Base-by-base conservation (phyloP, 2,888 invertebrate genomes). In the Mechanitis messenoides region DNA sequence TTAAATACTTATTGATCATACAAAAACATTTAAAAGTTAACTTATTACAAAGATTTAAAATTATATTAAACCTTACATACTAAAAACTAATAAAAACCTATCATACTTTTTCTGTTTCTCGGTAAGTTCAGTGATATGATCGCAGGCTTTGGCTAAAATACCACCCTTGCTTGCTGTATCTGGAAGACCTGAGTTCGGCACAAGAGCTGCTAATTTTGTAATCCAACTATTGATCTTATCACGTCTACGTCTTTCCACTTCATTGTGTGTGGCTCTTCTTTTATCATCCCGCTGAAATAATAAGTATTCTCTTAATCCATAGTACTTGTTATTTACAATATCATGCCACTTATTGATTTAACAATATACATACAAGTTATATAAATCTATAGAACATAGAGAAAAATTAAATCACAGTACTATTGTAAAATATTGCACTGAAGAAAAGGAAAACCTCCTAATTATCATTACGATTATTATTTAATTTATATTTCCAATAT, bases 141-240 rank as follows among this genome's bases (percentile, higher is more conserved):
- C 98, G 82, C 97, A 98, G 0, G 98, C 98, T 85, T 97, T 98
- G 5, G 97, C 96, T 72, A 98, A 85, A 72, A 98, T 98, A 61
- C 97, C 97, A 20, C 98, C 98, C 91, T 98, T 98, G 77, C 97
- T 98, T 56, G 92, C 92, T 55, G 92, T 86, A 58, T 92, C 93
- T 35, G 87, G 80, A 12, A 93, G 91, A 4, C 94, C 93, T 68
- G 94, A 93, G 68, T 91, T 88, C 69, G 98, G 98, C 59, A 98
- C 95, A 68, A 98, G 93, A 78, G 97, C 85, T 2, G 97, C 96
- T 62, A 98, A 87, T 82, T 96, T 97, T 58, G 95, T 94, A 70
- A 98, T 98, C 98, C 98, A 98, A 77, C 94, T 96, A 83, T 98
- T 98, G 68, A 98, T 98, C 91, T 98, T 98, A 79, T 98, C 98